Percentiles rank a stretch among this genome's conserved stretches.
Conservation (phyloP, 2,113 vertebrate genomes). For the Lates calcarifer region DNA sequence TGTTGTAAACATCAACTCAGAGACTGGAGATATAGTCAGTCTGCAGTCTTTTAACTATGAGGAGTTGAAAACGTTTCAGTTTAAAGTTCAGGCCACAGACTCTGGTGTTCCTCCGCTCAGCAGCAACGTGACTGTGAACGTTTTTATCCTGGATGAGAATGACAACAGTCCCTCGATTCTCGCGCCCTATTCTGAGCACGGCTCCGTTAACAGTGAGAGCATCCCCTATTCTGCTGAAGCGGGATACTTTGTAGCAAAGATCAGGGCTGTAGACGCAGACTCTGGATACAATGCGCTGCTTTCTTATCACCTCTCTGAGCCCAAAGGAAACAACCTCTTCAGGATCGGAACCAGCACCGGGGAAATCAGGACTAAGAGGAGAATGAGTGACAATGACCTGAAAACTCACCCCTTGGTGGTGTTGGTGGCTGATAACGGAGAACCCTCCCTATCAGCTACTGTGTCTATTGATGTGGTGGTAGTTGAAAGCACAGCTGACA, state of each 20-base stretch:
- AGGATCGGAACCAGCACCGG: conserved; percentile 60
- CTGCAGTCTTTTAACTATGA: conserved; percentile 71
- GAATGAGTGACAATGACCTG: conserved; percentile 61
- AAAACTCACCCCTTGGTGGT: conserved; percentile 65
- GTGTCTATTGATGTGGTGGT: conserved; percentile 46
- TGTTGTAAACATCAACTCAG: conserved; percentile 67
- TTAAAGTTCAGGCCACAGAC: conserved; percentile 63
- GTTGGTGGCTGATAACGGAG: conserved; percentile 57
- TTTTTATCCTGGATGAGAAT: conserved; percentile 65
- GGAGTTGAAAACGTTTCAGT: conserved; percentile 42
- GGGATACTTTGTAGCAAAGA: conserved; percentile 58
- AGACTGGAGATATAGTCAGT: conserved; percentile 66
- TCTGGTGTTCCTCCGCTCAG: conserved; percentile 58
- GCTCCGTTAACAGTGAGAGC: conserved; percentile 46
- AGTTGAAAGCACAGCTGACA: conserved; percentile 45
- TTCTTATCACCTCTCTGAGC: conserved; percentile 41
- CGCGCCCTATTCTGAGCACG: conserved; percentile 47
- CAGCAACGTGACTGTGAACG: conserved; percentile 38
- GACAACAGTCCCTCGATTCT: conserved; percentile 53
- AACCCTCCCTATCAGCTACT: conserved; percentile 62
- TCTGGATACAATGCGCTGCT: conserved; percentile 56
- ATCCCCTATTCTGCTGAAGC: conserved; percentile 57
- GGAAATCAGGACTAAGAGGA: conserved; percentile 64
- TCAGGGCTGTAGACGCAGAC: conserved; percentile 62
- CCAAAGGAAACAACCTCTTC: conserved; percentile 49